phyloP scores from a whole-genome alignment of 2,888 invertebrate species.

The Abrostola tripartita region DNA sequence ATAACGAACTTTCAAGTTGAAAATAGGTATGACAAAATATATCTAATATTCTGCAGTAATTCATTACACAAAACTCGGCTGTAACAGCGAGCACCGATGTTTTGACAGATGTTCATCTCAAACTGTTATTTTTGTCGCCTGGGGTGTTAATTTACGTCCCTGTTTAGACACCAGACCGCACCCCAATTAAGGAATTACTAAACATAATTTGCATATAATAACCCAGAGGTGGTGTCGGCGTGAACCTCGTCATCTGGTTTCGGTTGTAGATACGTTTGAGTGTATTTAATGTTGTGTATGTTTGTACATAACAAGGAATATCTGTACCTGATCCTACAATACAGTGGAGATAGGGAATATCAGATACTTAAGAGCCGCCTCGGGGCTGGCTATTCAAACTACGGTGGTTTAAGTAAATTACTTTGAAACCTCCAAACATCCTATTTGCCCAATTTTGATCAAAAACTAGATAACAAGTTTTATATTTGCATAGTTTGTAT shows the following conservation, averaged over 20 bases:
- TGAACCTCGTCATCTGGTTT: constrained; percentile 36
- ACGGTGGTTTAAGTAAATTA: too few species aligned
- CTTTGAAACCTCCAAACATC: too few species aligned
- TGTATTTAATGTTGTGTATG: background rate
- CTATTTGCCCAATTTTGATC: too few species aligned
- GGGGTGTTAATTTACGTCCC: constrained; percentile 62
- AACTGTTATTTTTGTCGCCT: constrained; percentile 73
- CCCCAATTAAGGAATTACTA: constrained; percentile 56
- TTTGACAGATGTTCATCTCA: constrained; percentile 75
- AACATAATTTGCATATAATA: constrained; percentile 59
- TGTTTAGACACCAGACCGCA: constrained; percentile 63
- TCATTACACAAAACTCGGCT: constrained; percentile 29
- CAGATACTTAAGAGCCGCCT: too few species aligned
- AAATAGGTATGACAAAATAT: background rate
- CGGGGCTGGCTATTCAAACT: too few species aligned
- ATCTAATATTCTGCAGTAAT: constrained; percentile 46
- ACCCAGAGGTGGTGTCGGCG: constrained; percentile 45
- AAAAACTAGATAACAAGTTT: too few species aligned
- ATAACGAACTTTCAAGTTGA: too few species aligned
- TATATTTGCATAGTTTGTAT: too few species aligned
- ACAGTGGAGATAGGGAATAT: too few species aligned
- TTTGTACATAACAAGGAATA: too few species aligned
- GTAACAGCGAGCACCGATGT: constrained; percentile 53
- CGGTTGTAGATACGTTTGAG: constrained; percentile 2
- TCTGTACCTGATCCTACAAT: too few species aligned